Conservation (phyloP, 2,888 invertebrate species). For the Ophion costatus region DNA sequence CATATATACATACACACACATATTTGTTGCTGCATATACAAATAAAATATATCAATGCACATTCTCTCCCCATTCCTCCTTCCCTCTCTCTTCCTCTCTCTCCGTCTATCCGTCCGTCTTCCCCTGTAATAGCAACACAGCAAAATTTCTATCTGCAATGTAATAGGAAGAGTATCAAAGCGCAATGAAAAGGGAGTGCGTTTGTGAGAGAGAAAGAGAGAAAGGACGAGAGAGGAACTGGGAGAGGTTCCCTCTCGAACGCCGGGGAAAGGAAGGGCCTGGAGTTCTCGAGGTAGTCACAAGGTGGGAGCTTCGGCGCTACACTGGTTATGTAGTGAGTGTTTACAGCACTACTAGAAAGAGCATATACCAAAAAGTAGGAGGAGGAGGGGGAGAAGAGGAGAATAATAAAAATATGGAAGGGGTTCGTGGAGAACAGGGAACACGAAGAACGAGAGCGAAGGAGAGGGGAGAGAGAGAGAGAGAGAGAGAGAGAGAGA, state of each 20-base stretch:
- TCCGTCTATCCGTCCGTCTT: too few relatives aligned
- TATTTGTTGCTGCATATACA: too few relatives aligned
- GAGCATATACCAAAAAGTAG: constrained; percentile 36
- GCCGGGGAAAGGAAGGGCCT: constrained; percentile 76
- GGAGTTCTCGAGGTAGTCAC: constrained; percentile 52
- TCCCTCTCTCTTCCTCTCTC: too few relatives aligned
- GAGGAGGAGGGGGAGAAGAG: constrained; percentile 43
- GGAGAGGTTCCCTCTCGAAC: constrained; percentile 54
- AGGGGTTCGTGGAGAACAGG: constrained; percentile 54
- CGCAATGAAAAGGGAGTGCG: too few relatives aligned
- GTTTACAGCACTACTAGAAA: constrained; percentile 44
- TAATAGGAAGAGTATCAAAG: too few relatives aligned
- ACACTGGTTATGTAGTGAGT: constrained; percentile 58
- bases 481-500: constrained; percentile 45
- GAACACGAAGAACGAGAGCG: constrained; percentile 24
- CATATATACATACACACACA: too few relatives aligned
- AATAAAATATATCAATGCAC: too few relatives aligned
- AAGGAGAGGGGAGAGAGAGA: constrained; percentile 33
- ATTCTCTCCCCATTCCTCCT: too few relatives aligned
- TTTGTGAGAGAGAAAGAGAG: constrained; percentile 4
- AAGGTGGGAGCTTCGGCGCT: constrained; percentile 70
- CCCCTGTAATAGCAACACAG: too few relatives aligned
- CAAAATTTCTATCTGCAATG: too few relatives aligned
- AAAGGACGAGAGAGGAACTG: constrained; percentile 15
- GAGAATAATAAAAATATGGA: constrained; percentile 60